A percentile compares a stretch with the other conserved stretches of the same genome.
Evolutionary conservation across 1,140 invertebrate genomes (phyloP).

Genomic region (Cryptotermes secundus): DNA sequence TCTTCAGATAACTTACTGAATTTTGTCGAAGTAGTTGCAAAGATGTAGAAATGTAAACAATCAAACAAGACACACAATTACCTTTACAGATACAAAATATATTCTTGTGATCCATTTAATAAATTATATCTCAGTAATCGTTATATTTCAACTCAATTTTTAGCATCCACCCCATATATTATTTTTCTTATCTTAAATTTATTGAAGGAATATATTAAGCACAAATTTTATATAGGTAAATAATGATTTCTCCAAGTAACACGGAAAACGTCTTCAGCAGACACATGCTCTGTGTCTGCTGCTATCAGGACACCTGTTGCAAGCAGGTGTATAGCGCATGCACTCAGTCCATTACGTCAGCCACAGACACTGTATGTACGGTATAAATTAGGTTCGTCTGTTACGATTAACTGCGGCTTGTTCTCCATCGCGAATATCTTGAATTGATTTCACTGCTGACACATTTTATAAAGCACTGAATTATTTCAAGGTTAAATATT

Average conservation of each 20-base stretch:
- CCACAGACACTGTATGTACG: background rate
- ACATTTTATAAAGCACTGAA: background rate
- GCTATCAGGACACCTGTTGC: background rate
- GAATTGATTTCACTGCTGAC: background rate
- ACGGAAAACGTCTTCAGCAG: background rate
- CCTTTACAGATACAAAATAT: too few species aligned
- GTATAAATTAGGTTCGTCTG: background rate
- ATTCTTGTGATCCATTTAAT: too few species aligned
- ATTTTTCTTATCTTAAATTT: too few species aligned
- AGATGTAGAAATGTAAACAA: too few species aligned
- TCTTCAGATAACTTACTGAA: too few species aligned
- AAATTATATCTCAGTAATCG: too few species aligned
- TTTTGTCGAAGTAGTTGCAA: too few species aligned
- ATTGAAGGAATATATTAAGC: too few species aligned
- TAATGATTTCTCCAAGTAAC: background rate
- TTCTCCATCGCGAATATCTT: background rate
- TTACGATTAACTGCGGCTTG: background rate
- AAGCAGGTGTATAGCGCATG: background rate
- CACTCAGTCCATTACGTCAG: background rate
- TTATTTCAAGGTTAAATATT: background rate
- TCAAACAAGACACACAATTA: too few species aligned
- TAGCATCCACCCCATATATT: too few species aligned
- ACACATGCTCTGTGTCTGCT: background rate
- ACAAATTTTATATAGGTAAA: background rate
- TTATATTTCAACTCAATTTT: too few species aligned